Evolutionary conservation across 2,888 invertebrate genomes (phyloP).

Genomic region (Choreutis nemorana): DNA sequence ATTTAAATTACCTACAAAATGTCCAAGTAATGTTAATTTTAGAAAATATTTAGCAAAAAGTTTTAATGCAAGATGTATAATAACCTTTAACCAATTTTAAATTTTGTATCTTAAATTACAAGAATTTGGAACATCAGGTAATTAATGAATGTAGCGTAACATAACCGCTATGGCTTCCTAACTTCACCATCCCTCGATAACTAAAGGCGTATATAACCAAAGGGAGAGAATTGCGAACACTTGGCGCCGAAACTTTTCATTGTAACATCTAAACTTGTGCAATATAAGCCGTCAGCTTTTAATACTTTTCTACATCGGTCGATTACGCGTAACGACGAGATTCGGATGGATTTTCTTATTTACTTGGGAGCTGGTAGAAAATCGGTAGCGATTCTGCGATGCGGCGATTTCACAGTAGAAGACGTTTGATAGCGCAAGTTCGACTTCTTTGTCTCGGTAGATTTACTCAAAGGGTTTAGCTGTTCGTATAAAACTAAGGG

Average conservation of each 20-base stretch:
- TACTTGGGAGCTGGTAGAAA: slow-evolving; percentile 53
- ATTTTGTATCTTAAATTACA: too few relatives aligned
- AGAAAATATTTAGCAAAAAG: too few relatives aligned
- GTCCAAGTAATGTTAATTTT: too few relatives aligned
- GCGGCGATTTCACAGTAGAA: slow-evolving; percentile 43
- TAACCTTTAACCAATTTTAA: too few relatives aligned
- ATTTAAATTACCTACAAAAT: too few relatives aligned
- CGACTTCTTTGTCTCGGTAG: slow-evolving; percentile 5
- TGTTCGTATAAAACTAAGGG: background rate
- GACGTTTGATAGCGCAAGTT: slow-evolving; percentile 40
- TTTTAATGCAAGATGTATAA: too few relatives aligned
- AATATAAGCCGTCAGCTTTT: slow-evolving; percentile 61
- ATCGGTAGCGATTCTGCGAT: slow-evolving; percentile 39
- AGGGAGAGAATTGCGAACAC: slow-evolving; percentile 54
- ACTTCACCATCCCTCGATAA: slow-evolving; percentile 34
- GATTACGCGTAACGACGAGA: slow-evolving; percentile 61
- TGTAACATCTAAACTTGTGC: slow-evolving; percentile 63
- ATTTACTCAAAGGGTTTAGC: background rate
- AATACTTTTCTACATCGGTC: slow-evolving; percentile 62
- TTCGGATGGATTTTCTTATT: slow-evolving; percentile 61
- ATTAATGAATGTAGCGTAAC: too few relatives aligned
- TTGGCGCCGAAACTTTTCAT: slow-evolving; percentile 58
- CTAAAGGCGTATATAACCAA: slow-evolving; percentile 36
- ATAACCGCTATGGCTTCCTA: too few relatives aligned
- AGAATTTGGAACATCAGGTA: too few relatives aligned